Base-by-base conservation (phyloP, 2,113 vertebrate species). In the Amblyornis subalaris region DNA sequence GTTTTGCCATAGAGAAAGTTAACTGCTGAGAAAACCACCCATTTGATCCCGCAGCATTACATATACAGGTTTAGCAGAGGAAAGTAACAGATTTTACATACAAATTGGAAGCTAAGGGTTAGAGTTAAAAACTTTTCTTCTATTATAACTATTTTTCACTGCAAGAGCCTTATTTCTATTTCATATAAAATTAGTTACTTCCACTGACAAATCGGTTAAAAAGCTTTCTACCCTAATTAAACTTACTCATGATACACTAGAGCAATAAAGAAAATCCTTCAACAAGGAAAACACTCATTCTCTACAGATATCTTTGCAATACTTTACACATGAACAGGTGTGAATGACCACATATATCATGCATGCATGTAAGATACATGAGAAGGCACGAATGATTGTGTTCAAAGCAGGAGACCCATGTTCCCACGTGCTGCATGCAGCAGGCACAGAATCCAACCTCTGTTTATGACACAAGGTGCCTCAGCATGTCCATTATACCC, bases 111-210 rank as follows among this genome's bases (percentile, higher is more conserved):
- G 80, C 38, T 67, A 42, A 81, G 80, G 64, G 88, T 85, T 89
- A 91, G 66, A 85, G 82, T 57, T 92, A 70, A 44, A 76, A 44
- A 76, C 60, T 93, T 89, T 90, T 85, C 67, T 88, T 74, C 86
- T 85, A 50, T 55, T 84, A 29, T 11, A 77, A 44, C 61, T 93
- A 81, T n/a, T 94, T 93, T 95, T 93, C 50, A 75, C 70, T 79
- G 51, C 45, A 92, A 95, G 31, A 94, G 40, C n/a, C n/a, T 96
- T 78, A 67, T 90, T 94, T 93, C 76, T 90, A 47, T 53, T 42
- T 96, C 69, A 95, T 93, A 38, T 51, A 84, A 82, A 93, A 84
- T 85, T 47, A 85, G 95, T 90, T 94, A 73, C 76, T 78, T 88
- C 54, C 33, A 93, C 67, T 87, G 75, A 96, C 35, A 15, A 95